Evolutionary conservation across 2,888 invertebrate species (phyloP).

Genomic region (Trachelus tabidus): DNA sequence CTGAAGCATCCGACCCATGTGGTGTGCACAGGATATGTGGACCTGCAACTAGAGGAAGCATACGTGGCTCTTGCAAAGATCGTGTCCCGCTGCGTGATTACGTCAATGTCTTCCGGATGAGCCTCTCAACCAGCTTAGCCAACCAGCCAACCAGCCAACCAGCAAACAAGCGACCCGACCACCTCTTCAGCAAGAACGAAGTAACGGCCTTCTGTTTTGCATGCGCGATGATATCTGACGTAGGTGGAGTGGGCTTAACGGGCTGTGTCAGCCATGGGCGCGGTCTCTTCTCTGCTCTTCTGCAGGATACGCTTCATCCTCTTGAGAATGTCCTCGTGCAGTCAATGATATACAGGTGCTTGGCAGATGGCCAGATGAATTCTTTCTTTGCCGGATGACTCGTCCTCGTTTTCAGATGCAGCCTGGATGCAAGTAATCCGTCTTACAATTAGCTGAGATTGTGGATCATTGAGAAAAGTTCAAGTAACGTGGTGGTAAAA

Average conservation of each 20-base stretch:
- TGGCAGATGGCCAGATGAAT: neutral
- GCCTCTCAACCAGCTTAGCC: neutral
- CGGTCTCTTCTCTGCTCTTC: conserved; percentile 49
- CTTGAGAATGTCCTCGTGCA: neutral
- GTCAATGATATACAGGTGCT: neutral
- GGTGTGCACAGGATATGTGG: neutral
- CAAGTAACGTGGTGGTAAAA: neutral
- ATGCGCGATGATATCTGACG: conserved; percentile 60
- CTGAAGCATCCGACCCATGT: neutral
- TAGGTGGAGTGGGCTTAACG: conserved; percentile 56
- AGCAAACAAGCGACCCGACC: neutral
- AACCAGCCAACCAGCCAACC: no score
- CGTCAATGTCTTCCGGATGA: neutral
- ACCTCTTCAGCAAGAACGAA: neutral
- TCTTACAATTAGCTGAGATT: neutral
- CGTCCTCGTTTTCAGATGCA: neutral
- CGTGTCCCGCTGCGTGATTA: neutral
- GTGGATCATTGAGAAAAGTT: neutral
- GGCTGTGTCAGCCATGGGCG: conserved; percentile 52
- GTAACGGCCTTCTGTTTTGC: conserved; percentile 54
- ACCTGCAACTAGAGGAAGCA: neutral
- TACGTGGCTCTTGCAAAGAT: neutral
- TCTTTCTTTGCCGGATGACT: conserved; percentile 20
- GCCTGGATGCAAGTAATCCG: conserved; percentile 4
- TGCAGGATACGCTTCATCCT: conserved; percentile 16